Evolutionary conservation across 1,140 invertebrate genomes (phyloP), one percentile per base, ranked within the genome.

Genomic region (Apis florea): DNA sequence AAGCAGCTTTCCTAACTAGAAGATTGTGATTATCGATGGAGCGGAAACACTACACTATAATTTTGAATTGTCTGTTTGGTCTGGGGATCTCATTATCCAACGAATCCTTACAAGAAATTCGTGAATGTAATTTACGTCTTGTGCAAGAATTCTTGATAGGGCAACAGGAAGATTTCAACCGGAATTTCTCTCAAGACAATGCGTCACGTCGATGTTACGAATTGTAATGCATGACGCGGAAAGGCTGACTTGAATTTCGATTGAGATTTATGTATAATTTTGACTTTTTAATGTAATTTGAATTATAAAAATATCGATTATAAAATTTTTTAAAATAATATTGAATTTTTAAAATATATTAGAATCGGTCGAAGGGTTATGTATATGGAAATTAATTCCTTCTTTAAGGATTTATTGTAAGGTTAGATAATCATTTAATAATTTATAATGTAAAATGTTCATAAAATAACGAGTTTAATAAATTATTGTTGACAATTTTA

Each of bases 171-270:
- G 78, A 67, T 66, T 59, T 56, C 64, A 47, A 9, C 63, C 54
- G 79, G 61, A 81, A 75, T 68, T 68, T 47, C 64, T 49, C 56
- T 17, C 5, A 70, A 69, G 78, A 83, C 66, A 59, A 24, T 56
- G 49, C n/a, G 64, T 79, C 49, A 51, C 58, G 61, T 26, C 47
- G 70, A 59, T 64, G 54, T 70, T 51, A 47, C 24, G 56, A 63
- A 72, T 80, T 66, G 66, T 81, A 71, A 83, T 75, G 66, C 66
- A 83, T 81, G 54, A 53, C 51, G 26, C 4, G 1, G 0, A 13
- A 24, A 47, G 1, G 11, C 40, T 21, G 63, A 6, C 21, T 61
- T 15, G 78, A 81, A 81, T 75, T 56, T 51, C 70, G 78, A 75
- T 71, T 24, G 51, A 83, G 47, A 73, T 81, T 75, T 56, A 74